Evolutionary conservation across 2,797 vertebrate genomes (phyloP).

Genomic region (Danio jaintianensis): DNA sequence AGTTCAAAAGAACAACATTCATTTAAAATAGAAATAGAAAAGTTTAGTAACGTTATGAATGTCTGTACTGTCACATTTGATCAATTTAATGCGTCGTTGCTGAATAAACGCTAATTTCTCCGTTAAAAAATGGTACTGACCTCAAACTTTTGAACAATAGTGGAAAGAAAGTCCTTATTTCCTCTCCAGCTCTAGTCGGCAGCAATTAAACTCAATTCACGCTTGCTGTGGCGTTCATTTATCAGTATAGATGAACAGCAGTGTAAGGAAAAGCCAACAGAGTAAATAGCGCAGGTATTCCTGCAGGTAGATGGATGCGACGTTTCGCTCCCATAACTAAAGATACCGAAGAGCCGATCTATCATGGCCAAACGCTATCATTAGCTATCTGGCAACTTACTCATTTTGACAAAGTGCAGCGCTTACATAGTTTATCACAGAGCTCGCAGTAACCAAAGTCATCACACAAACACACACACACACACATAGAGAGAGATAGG

Average conservation of each 20-base stretch:
- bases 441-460: conserved; percentile 32
- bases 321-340: conserved; percentile 32
- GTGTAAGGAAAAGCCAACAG: not conserved
- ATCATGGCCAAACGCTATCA: conserved; percentile 49
- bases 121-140: not conserved
- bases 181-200: not conserved
- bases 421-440: conserved; percentile 56
- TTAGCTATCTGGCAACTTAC: conserved; percentile 59
- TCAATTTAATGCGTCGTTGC: not conserved
- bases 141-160: not conserved
- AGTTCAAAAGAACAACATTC: not conserved
- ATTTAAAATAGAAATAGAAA: too few species aligned
- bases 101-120: not conserved
- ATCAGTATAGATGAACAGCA: not conserved
- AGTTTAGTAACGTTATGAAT: not conserved
- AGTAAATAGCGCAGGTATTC: conserved; percentile 21
- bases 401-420: conserved; percentile 57
- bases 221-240: not conserved
- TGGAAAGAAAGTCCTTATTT: not conserved
- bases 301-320: conserved; percentile 11
- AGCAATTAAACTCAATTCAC: conserved; percentile 22
- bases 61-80: not conserved
- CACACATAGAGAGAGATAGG: conserved; percentile 11
- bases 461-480: conserved; percentile 42
- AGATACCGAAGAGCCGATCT: conserved; percentile 56